phyloP scores from a whole-genome alignment of 2,888 invertebrate genomes.

The Molorchus minor region DNA sequence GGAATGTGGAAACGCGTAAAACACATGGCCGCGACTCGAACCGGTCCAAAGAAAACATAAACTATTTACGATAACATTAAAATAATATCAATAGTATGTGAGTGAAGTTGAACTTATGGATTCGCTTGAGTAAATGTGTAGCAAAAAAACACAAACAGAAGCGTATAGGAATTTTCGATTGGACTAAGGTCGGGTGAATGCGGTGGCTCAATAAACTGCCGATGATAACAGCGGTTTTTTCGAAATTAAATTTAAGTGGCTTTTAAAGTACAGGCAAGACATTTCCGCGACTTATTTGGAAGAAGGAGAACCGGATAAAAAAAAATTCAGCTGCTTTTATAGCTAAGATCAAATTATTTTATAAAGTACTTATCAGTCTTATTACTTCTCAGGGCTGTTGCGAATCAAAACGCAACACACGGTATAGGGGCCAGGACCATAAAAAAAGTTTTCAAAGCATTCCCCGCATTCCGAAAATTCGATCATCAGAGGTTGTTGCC shows the following conservation, averaged over 20 bases:
- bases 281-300: neutral
- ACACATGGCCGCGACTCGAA: slow-evolving; percentile 32
- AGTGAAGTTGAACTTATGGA: neutral
- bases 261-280: too few relatives aligned
- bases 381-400: too few relatives aligned
- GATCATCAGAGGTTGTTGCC: neutral
- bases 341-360: too few relatives aligned
- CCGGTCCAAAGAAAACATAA: slow-evolving; percentile 18
- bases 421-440: too few relatives aligned
- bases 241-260: neutral
- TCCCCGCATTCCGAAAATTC: slow-evolving; percentile 1
- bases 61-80: slow-evolving; percentile 11
- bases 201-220: too few relatives aligned
- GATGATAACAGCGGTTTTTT: neutral
- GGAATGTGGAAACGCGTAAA: slow-evolving; percentile 25
- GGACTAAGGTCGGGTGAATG: too few relatives aligned
- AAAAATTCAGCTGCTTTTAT: too few relatives aligned
- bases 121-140: neutral
- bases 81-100: neutral
- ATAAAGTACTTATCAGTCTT: too few relatives aligned
- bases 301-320: too few relatives aligned
- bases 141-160: too few relatives aligned
- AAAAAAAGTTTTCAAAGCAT: slow-evolving; percentile 8
- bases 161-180: too few relatives aligned
- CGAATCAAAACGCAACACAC: too few relatives aligned